These are phyloP conservation scores for Euplexia lucipara DNA, from an alignment of 2,888 invertebrate genomes.

Conservation along the genomic window DNA sequence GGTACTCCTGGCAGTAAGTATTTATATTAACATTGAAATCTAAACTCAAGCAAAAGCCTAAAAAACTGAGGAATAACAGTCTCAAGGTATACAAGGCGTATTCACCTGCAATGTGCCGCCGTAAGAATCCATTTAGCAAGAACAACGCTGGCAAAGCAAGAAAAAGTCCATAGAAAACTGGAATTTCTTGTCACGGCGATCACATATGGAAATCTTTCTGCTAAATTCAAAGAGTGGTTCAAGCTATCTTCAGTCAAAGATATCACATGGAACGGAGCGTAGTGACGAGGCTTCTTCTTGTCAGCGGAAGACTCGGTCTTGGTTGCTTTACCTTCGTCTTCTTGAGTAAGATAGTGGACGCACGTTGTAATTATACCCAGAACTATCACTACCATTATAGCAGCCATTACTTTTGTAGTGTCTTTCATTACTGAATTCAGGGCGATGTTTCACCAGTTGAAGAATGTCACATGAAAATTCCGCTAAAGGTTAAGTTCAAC, in stretches of 20 bases:
- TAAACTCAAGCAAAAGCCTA: no score
- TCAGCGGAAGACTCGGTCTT: background rate
- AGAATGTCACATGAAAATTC: no score
- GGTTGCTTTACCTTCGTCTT: background rate
- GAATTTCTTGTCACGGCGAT: constrained; percentile 19
- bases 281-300: no score
- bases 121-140: constrained; percentile 26
- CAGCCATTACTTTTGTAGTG: background rate
- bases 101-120: constrained; percentile 28
- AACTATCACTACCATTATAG: background rate
- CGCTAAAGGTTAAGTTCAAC: no score
- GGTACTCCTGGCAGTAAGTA: no score
- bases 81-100: no score
- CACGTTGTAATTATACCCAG: background rate
- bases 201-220: constrained; percentile 17
- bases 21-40: no score
- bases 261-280: constrained; percentile 1
- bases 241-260: background rate
- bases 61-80: no score
- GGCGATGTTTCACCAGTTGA: no score
- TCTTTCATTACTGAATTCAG: constrained; percentile 1
- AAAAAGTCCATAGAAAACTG: constrained; percentile 7
- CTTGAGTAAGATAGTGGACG: constrained; percentile 12
- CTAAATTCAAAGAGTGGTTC: background rate
- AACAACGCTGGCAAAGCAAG: constrained; percentile 22